A percentile compares a stretch with the other conserved stretches of the same genome.
These are phyloP conservation scores for Trachythela sp. DNA, from an alignment of 64 coral and sea anemone genomes.

Conservation along the genomic window DNA sequence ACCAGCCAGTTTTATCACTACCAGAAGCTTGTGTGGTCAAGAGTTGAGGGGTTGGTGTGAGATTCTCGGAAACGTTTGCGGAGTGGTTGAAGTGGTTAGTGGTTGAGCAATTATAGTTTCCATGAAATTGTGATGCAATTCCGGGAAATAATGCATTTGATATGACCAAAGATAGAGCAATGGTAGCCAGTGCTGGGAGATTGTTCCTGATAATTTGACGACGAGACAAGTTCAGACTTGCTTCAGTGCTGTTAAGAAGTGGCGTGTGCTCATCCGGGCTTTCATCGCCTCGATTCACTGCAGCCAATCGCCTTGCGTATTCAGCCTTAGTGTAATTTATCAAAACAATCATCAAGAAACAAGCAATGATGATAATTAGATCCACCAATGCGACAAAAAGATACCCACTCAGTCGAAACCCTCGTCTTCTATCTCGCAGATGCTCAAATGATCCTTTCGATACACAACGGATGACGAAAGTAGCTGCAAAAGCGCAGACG, in stretches of 20 bases:
- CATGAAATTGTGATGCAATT: conserved; percentile 77
- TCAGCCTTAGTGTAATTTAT: background rate
- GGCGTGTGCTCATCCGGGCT: conserved; percentile 30
- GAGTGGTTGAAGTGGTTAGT: background rate
- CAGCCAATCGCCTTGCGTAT: background rate
- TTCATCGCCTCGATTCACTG: conserved; percentile 41
- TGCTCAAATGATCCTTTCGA: conserved; percentile 80
- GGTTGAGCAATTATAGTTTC: conserved; percentile 60
- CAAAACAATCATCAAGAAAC: conserved; percentile 42
- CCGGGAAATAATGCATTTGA: conserved; percentile 76
- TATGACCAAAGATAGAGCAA: conserved; percentile 70
- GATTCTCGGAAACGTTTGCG: background rate
- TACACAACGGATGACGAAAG: conserved; percentile 70
- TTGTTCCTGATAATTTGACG: conserved; percentile 59
- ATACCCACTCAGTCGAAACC: conserved; percentile 78
- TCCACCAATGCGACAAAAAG: conserved; percentile 69
- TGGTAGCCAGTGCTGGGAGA: conserved; percentile 52
- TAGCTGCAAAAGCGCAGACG: conserved; percentile 83
- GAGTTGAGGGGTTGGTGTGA: background rate
- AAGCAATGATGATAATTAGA: conserved; percentile 63
- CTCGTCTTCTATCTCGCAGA: conserved; percentile 31
- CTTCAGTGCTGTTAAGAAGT: background rate
- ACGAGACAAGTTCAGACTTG: conserved; percentile 22
- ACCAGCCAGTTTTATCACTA: conserved; percentile 84
- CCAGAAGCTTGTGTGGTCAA: background rate